These are phyloP conservation scores for Brachyptera risi DNA, from an alignment of 2,888 invertebrate species.

Conservation along the genomic window DNA sequence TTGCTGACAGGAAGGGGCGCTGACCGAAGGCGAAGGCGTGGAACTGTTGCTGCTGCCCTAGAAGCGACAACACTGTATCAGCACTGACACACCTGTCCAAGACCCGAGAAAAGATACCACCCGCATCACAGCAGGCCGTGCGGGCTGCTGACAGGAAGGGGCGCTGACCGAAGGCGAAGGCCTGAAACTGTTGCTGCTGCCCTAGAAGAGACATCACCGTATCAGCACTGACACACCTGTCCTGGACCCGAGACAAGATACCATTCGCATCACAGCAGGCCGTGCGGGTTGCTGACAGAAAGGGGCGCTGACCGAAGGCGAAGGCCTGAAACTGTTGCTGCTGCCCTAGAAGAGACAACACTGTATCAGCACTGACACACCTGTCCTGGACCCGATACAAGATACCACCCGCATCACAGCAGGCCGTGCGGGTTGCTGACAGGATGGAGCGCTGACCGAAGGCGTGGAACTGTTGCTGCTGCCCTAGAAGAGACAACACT, in stretches of 20 bases:
- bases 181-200: slow-evolving; percentile 92
- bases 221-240: slow-evolving; percentile 34
- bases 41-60: slow-evolving; percentile 95
- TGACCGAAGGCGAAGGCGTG: slow-evolving; percentile 73
- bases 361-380: slow-evolving; percentile 47
- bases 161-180: slow-evolving; percentile 73
- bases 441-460: slow-evolving; percentile 81
- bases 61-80: slow-evolving; percentile 74
- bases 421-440: too few species aligned
- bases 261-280: slow-evolving; percentile 53
- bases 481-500: slow-evolving; percentile 91
- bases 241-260: too few species aligned
- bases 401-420: too few species aligned
- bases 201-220: slow-evolving; percentile 88
- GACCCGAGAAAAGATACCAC: too few species aligned
- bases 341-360: slow-evolving; percentile 89
- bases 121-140: too few species aligned
- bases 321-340: slow-evolving; percentile 90
- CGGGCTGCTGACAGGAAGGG: slow-evolving; percentile 68
- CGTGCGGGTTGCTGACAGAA: slow-evolving; percentile 62
- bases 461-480: slow-evolving; percentile 89
- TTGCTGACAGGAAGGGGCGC: slow-evolving; percentile 76
- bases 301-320: slow-evolving; percentile 75
- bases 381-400: slow-evolving; percentile 17
- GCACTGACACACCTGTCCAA: slow-evolving; percentile 29